Evolutionary conservation across 2,113 vertebrate species (phyloP), one percentile per base, ranked within the genome.

Genomic region (Neomonachus schauinslandi): DNA sequence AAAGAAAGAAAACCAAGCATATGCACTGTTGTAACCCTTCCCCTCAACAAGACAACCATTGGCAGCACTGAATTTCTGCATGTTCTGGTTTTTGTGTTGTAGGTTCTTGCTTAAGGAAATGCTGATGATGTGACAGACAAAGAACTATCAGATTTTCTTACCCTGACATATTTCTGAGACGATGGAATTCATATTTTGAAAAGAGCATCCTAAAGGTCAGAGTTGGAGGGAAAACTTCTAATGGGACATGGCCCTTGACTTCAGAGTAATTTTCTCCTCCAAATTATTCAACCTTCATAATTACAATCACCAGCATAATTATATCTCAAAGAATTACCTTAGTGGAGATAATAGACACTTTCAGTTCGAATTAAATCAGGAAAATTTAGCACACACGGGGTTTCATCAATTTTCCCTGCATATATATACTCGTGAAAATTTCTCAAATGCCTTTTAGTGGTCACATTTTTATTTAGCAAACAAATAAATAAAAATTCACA

Each of bases 231-330:
- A 86, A 16, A 22, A 85, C n/a, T 91, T 93, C 59, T 83, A 61
- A 57, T 22, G 16, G 31, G 53, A 24, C 33, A 36, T 3, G 14
- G 42, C 3, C 76, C 36, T 83, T 83, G 82, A 93, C 69, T 89
- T 95, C 82, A 92, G 77, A 97, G 55, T 65, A 95, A 86, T 97
- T 95, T 86, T 93, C 46, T 59, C 59, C 26, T 94, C n/a, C 84
- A 88, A 90, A 92, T 97, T 93, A 95, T 76, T 89, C 83, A 90
- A 42, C 15, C 51, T 93, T 90, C 14, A 46, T 93, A 95, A 95
- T 96, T 96, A 85, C 6, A 95, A 85, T 6, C 18, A 93, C 19
- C 55, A 42, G 10, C 21, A 15, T 90, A 96, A 96, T 97, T 96
- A 69, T 57, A 83, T 26, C 96, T 93, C 22, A 46, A 84, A 96